A percentile compares a stretch with the other conserved stretches of the same genome.
These are phyloP conservation scores for Ceriagrion tenellum DNA, from an alignment of 2,888 invertebrate genomes.

Conservation along the genomic window DNA sequence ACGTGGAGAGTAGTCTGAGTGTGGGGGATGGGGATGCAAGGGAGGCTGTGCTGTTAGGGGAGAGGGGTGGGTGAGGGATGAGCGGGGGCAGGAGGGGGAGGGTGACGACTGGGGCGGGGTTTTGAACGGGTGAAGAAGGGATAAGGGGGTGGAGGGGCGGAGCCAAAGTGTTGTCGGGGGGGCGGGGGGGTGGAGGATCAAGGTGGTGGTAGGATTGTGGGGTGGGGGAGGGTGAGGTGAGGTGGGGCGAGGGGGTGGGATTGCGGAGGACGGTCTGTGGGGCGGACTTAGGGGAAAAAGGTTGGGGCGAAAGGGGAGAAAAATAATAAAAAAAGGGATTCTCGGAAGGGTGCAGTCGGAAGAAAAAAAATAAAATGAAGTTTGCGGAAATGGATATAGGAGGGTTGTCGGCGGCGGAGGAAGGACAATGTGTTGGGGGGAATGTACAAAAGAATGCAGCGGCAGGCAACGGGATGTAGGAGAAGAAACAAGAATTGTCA, in stretches of 20 bases:
- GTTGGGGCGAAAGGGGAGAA: neutral
- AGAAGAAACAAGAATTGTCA: neutral
- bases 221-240: neutral
- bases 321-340: neutral
- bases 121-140: neutral
- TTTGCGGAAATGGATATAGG: conserved; percentile 22
- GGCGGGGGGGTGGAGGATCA: neutral
- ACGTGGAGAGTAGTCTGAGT: neutral
- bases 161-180: neutral
- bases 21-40: neutral
- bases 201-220: neutral
- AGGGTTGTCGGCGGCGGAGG: neutral
- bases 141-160: neutral
- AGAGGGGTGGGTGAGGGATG: too few relatives aligned
- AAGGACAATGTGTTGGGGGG: conserved; percentile 23
- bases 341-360: conserved; percentile 22
- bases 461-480: neutral
- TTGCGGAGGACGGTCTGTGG: neutral
- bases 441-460: conserved; percentile 14
- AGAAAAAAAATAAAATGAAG: neutral
- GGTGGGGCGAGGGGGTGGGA: neutral
- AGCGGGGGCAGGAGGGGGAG: too few relatives aligned
- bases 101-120: neutral
- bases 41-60: neutral
- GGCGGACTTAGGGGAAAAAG: neutral